Base-by-base conservation (phyloP, 2,888 invertebrate species). In the Seira sanloemensis region DNA sequence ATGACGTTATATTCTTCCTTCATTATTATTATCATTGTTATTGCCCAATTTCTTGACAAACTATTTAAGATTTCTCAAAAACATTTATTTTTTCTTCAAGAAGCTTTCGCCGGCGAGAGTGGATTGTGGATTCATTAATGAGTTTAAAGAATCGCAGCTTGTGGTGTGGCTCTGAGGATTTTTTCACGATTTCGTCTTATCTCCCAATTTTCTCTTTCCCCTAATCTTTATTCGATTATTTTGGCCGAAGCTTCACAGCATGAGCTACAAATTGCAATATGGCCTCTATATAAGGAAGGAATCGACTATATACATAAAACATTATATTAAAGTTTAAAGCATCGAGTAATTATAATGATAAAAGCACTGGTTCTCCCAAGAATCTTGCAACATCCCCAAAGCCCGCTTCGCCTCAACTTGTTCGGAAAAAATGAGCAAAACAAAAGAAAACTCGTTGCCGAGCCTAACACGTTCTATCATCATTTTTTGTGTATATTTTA, bases 401-500 rank as follows among this genome's bases (percentile, higher is more conserved):
- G 4, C 2, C 25, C 12, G 62, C n/a, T 54, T 9, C 68, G 24
- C 50, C 54, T 58, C 46, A 21, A 50, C 54, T 76, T 76, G 24
- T 65, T 16, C 26, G 27, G 25, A 21, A 71, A 62, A 69, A 71
- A 71, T 65, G 71, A 78, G n/a, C n/a, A n/a, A n/a, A n/a, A n/a
- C n/a, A n/a, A n/a, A n/a, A n/a, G n/a, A n/a, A n/a, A n/a, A 78
- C 78, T 62, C 69, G 78, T 78, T 78, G 78, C 78, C 78, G 71
- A 78, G 2, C 78, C 78, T 69, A 78, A 69, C 69, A 71, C 27
- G 69, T 69, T 69, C 71, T 26, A n/a, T 62, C 26, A 16, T 69
- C 37, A 58, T 21, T 68, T 67, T 68, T 54, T 62, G n/a, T n/a
- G n/a, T n/a, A n/a, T n/a, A n/a, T n/a, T n/a, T n/a, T n/a, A n/a